These are phyloP conservation scores for Pluvianellus socialis DNA, from an alignment of 2,113 vertebrate species.

Conservation along the genomic window DNA sequence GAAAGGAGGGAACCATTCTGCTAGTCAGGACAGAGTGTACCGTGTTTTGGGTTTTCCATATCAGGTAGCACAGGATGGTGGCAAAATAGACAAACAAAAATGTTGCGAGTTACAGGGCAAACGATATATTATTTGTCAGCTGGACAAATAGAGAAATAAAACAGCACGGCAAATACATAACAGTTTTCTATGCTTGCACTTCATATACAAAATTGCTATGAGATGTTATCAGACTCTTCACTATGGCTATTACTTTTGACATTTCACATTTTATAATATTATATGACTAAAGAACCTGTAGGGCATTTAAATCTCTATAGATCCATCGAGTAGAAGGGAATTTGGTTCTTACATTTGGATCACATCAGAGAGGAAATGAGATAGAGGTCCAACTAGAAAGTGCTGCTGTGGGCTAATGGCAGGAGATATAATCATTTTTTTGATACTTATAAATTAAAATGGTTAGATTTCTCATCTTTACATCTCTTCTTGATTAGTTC, in stretches of 20 bases:
- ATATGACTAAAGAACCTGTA: neutral
- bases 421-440: neutral
- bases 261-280: neutral
- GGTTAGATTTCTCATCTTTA: neutral
- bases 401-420: neutral
- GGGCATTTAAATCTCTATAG: neutral
- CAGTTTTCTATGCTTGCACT: neutral
- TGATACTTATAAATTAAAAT: neutral
- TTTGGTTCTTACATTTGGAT: neutral
- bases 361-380: neutral
- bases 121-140: neutral
- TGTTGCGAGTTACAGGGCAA: neutral
- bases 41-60: accelerated
- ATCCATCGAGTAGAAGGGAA: neutral
- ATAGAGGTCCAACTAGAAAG: neutral
- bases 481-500: neutral
- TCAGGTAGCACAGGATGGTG: too few species aligned
- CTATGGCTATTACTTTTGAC: neutral
- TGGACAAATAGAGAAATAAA: neutral
- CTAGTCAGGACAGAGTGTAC: neutral
- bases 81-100: neutral
- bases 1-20: neutral
- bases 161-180: neutral
- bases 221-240: neutral
- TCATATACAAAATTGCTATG: neutral